Base-by-base conservation (phyloP, 2,888 invertebrate genomes). In the Microplitis manilae region DNA sequence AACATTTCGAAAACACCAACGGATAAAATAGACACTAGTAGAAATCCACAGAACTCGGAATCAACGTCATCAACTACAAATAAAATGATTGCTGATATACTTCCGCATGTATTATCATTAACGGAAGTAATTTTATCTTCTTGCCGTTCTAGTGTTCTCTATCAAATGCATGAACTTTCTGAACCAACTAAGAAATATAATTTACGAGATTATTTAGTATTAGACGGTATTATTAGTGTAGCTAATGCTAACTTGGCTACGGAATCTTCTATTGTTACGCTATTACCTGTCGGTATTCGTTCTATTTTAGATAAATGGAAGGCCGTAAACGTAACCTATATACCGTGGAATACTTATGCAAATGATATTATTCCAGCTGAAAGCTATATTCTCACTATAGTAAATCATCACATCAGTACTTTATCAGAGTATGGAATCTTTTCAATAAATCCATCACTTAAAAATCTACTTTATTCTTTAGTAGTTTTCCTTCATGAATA, bases 301-400 rank as follows among this genome's bases (percentile, higher is more conserved):
- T 91, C 92, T 40, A 92, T 92, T 1, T 88, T 94, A 40, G 93
- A 94, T 81, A 92, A 93, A 81, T 94, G 94, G 94, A 93, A 92
- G 84, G 90, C 90, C 5, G 91, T 91, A 61, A 90, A 88, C 60
- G 90, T 92, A 50, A 91, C 92, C 76, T 93, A 93, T 79, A 92
- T 93, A 73, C 92, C 92, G 60, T 93, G 93, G 93, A 92, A 93
- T 50, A 93, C 94, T 20, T 95, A 94, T 90, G 92, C 94, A 60
- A 93, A 93, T 80, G 96, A 96, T 87, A 93, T 95, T 60, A 94
- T 96, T 81, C 96, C 96, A 13, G 94, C 95, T 0, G 96, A 97
- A 87, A 96, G 94, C 84, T 96, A 95, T 82, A 93, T 96, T 2
- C 91, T 96, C n/a, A 93, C 94, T 74, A 93, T 96, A 5, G 93